Base-by-base conservation (phyloP, 2,797 vertebrate species). In the Tauraco hartlaubi region DNA sequence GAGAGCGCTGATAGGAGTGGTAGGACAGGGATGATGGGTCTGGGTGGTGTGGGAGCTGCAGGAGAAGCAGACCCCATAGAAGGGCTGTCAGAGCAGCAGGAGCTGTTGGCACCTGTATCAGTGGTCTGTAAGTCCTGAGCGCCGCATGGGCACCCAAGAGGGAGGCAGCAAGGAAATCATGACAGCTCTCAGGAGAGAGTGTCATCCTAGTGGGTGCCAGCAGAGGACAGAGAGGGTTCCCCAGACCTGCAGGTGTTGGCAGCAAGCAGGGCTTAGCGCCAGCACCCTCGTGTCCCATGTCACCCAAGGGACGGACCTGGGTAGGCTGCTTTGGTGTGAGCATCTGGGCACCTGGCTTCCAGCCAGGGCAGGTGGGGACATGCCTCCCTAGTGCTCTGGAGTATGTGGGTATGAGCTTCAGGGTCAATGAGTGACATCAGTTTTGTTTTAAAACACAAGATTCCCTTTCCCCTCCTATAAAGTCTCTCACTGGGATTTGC, bases 321-420 rank as follows among this genome's bases (percentile, higher is more conserved):
- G 15, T 28, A 21, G 23, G 35, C 25, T 76, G n/a, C 46, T 51
- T 33, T 26, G 26, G 15, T 44, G 5, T 18, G 31, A 74, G 25
- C 41, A 41, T 26, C 37, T 66, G 74, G 26, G 20, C 4, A 51
- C 11, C 20, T 41, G 37, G 11, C 12, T 55, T 39, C 68, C 33
- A 67, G 29, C 12, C 23, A 39, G 63, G 29, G n/a, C n/a, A 19
- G 5, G 7, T 25, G 21, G 29, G 44, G 18, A 15, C 10, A 1
- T 7, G 8, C 0, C 8, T 56, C 29, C 29, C 22, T 37, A 5
- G 3, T 16, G 14, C 55, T 56, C 5, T 1, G 21, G 5, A 48
- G 21, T 15, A 11, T 0, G 1, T 39, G 48, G 20, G 4, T 31
- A 1, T 2, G 33, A 39, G 31, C 1, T 0, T 28, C 9, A 8